Base-by-base conservation (phyloP, 2,113 vertebrate genomes). In the Notarius quadriscutis region DNA sequence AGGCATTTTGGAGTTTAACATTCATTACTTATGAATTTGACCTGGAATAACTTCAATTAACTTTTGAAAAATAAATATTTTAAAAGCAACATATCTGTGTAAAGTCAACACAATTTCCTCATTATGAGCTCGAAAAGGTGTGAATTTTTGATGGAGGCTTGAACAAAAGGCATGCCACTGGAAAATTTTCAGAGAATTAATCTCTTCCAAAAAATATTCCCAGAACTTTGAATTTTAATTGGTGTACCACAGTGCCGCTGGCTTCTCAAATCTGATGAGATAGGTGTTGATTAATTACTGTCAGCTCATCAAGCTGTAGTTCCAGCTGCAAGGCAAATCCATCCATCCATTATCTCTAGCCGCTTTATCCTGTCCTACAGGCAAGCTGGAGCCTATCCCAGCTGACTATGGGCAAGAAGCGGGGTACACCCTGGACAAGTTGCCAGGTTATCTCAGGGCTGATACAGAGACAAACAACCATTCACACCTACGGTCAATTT, bases 21-120 rank as follows among this genome's bases (percentile, higher is more conserved):
- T 77, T 86, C 48, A 79, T 17, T 63, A 20, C 48, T 53, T n/a
- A 7, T 62, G 20, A 85, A 77, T 27, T 5, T 67, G 84, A 80
- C 27, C 75, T 55, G 65, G 27, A 34, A 53, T 51, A 50, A 30
- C 48, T 79, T 85, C 11, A 5, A 41, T 9, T 1, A 27, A 69
- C 20, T 48, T 25, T 60, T n/a, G 50, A 50, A 30, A 11, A 4
- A 25, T 7, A 25, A 34, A 34, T 5, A n/a, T 48, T 85, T 50
- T 85, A 11, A 85, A 77, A 62, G 34, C 12, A 63, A 4, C 18
- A 50, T 63, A 63, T 79, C 60, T 63, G 15, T 53, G 15, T 85
- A 50, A 85, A 27, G 34, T 77, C 57, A 85, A 22, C 27, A 15
- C 20, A 74, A 18, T 4, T 53, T 69, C 58, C 8, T 62, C 17